Evolutionary conservation across 2,113 vertebrate species (phyloP).

Genomic region (Pomatorhinus ruficollis): DNA sequence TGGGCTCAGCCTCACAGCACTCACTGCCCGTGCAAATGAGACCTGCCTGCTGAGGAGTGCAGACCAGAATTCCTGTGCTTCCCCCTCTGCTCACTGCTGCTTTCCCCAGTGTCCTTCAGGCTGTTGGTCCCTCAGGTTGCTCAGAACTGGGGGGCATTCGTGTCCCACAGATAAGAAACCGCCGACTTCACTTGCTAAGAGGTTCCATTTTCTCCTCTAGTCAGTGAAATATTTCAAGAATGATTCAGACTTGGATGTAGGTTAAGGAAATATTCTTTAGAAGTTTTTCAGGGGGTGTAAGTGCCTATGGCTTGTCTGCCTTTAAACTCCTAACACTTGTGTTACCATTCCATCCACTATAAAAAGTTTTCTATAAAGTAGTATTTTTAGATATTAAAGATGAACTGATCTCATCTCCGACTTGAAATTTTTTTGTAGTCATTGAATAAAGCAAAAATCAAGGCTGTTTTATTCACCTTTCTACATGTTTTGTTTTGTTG

Average conservation of each 20-base stretch:
- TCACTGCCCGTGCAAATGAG: rapidly evolving
- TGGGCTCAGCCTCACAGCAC: neutral
- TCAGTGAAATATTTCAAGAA: neutral
- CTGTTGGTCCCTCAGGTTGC: neutral
- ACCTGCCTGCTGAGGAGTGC: neutral
- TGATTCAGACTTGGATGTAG: neutral
- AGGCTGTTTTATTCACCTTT: constrained; percentile 18
- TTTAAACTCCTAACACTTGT: neutral
- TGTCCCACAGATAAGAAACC: neutral
- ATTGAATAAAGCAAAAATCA: constrained; percentile 42
- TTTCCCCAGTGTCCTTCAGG: neutral
- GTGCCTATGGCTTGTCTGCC: neutral
- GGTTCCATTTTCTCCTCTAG: neutral
- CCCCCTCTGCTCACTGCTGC: too few species aligned
- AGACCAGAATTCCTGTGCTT: rapidly evolving
- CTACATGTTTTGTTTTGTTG: constrained; percentile 27
- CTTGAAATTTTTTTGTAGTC: constrained; percentile 2
- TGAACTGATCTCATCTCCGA: neutral
- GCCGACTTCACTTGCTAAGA: neutral
- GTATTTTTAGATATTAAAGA: constrained; percentile 46
- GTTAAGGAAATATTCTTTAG: neutral
- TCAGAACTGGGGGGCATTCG: neutral
- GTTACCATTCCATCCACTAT: neutral
- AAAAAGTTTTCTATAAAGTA: neutral
- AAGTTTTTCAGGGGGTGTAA: neutral